Conservation (phyloP, 2,113 vertebrate genomes). For the Clarias magur region DNA sequence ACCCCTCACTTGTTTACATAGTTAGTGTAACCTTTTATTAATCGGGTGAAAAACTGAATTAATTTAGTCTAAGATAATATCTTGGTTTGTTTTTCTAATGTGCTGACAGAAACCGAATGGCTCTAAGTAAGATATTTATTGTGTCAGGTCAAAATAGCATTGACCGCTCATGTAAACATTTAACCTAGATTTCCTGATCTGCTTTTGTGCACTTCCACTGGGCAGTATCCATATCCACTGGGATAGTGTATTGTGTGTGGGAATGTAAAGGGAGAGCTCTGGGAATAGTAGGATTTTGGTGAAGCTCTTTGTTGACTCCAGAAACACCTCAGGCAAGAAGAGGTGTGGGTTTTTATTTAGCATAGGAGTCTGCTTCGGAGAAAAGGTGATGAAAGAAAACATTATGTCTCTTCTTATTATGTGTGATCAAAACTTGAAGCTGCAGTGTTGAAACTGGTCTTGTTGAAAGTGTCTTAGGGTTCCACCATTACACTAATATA, state of each 20-base stretch:
- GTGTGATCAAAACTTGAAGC: not conserved
- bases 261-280: conserved; percentile 52
- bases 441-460: not conserved
- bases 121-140: not conserved
- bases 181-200: conserved; percentile 37
- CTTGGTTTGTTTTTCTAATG: not conserved
- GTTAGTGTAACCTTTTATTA: not conserved
- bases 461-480: not conserved
- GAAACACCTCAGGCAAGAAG: conserved; percentile 34
- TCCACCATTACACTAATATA: not conserved
- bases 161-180: not conserved
- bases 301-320: conserved; percentile 40
- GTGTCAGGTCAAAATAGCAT: not conserved
- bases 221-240: conserved; percentile 51
- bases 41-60: not conserved
- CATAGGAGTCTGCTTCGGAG: conserved; percentile 3
- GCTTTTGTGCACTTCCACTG: conserved; percentile 43
- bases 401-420: not conserved
- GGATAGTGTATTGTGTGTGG: conserved; percentile 46
- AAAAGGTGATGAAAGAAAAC: not conserved
- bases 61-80: not conserved
- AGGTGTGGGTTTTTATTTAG: conserved; percentile 37
- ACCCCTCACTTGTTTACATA: not conserved
- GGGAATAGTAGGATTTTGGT: conserved; percentile 47
- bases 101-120: not conserved